phyloP scores from a whole-genome alignment of 2,113 vertebrate species.

The Dromiciops gliroides region DNA sequence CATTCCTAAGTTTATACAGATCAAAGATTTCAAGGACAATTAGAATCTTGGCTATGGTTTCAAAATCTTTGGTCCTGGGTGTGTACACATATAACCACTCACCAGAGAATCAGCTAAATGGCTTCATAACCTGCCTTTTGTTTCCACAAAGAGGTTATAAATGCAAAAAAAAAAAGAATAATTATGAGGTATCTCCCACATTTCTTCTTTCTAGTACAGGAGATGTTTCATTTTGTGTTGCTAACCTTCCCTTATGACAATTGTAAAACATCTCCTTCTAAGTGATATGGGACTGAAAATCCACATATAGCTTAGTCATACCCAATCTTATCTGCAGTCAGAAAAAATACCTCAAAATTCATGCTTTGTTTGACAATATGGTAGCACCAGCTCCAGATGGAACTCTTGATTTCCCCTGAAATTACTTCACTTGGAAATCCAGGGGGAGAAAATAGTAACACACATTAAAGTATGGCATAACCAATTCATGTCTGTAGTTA shows the following conservation, averaged over 20 bases:
- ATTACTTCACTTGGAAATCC: background rate
- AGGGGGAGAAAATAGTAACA: background rate
- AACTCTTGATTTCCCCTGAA: background rate
- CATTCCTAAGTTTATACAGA: conserved; percentile 56
- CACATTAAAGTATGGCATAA: conserved; percentile 24
- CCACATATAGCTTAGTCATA: conserved; percentile 13
- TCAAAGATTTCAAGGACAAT: conserved; percentile 41
- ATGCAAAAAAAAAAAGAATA: conserved; percentile 42
- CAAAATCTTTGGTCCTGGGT: conserved; percentile 43
- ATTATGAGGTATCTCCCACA: background rate
- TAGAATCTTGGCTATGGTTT: conserved; percentile 44
- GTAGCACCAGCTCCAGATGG: background rate
- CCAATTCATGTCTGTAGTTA: background rate
- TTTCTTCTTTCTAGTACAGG: conserved; percentile 36
- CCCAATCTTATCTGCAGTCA: background rate
- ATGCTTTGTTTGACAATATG: conserved; percentile 11
- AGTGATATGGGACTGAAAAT: conserved; percentile 55
- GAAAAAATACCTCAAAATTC: conserved; percentile 33
- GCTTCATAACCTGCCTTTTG: conserved; percentile 45
- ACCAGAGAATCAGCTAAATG: conserved; percentile 8
- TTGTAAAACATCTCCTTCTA: conserved; percentile 50
- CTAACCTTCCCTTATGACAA: conserved; percentile 39
- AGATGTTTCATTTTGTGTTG: conserved; percentile 26
- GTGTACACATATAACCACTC: conserved; percentile 37
- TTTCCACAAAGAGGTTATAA: conserved; percentile 37